Conservation (phyloP, 2,113 vertebrate species). For the Puffinus mauretanicus region DNA sequence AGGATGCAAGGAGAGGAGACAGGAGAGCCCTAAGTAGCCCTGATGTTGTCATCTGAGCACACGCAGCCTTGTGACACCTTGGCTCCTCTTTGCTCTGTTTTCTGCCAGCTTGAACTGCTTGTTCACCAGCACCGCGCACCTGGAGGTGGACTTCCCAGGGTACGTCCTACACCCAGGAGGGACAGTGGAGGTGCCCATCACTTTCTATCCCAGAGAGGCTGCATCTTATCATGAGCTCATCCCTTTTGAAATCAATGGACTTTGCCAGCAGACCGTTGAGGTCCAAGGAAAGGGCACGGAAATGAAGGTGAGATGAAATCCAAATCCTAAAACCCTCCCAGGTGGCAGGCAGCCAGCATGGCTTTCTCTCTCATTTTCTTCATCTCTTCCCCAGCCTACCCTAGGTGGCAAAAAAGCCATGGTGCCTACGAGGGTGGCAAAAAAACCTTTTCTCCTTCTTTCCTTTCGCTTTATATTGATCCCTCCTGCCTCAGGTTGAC, state of each 20-base stretch:
- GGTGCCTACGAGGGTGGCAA: not conserved
- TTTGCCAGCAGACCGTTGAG: slow-evolving; percentile 73
- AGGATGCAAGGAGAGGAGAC: not conserved
- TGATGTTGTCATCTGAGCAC: not conserved
- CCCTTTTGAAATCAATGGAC: slow-evolving; percentile 82
- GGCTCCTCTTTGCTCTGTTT: not conserved
- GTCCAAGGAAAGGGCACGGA: slow-evolving; percentile 82
- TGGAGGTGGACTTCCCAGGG: slow-evolving; percentile 75
- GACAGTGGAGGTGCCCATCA: slow-evolving; percentile 75
- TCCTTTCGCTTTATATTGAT: not conserved
- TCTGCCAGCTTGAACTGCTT: slow-evolving; percentile 80
- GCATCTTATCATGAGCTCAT: slow-evolving; percentile 77
- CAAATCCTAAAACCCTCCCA: not conserved
- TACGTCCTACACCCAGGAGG: slow-evolving; percentile 73
- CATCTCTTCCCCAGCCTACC: not conserved
- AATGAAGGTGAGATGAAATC: slow-evolving; percentile 79
- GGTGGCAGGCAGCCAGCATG: no score
- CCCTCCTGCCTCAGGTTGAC: slow-evolving; percentile 70
- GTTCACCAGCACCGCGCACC: slow-evolving; percentile 71
- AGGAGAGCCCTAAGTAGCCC: not conserved
- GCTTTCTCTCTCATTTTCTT: not conserved
- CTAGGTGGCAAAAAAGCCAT: no score
- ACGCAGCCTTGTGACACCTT: not conserved
- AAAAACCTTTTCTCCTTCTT: not conserved
- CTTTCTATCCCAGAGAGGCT: slow-evolving; percentile 80